These are phyloP conservation scores for Hylaea fasciaria DNA, from an alignment of 2,888 invertebrate genomes.

Conservation along the genomic window DNA sequence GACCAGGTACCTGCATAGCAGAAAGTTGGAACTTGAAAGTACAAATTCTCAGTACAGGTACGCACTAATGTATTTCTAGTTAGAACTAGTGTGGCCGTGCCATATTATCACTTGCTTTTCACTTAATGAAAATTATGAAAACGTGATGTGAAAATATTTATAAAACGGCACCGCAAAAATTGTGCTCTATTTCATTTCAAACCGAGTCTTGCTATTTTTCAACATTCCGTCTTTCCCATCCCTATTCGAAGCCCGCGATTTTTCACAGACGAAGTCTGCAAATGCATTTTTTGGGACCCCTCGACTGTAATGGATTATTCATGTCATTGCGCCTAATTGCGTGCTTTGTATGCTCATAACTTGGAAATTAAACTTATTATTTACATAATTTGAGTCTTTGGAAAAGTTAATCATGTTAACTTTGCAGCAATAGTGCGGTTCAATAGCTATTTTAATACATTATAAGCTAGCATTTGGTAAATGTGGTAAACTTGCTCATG, in stretches of 20 bases:
- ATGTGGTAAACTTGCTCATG: no score
- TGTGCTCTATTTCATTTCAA: no score
- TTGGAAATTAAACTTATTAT: constrained; percentile 32
- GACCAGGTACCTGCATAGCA: no score
- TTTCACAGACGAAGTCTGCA: constrained; percentile 34
- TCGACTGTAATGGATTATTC: constrained; percentile 48
- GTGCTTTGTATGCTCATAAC: constrained; percentile 40
- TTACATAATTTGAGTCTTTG: constrained; percentile 9
- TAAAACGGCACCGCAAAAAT: no score
- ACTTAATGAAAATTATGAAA: not conserved
- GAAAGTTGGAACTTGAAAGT: no score
- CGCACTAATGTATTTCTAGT: no score
- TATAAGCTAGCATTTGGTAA: no score
- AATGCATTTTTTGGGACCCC: constrained; percentile 46
- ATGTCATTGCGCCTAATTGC: constrained; percentile 49
- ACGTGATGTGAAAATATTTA: no score
- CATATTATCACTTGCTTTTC: not conserved
- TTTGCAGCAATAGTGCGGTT: no score
- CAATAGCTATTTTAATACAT: no score
- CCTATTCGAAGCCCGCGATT: constrained; percentile 25
- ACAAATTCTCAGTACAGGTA: no score
- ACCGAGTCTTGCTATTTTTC: constrained; percentile 9
- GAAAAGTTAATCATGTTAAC: not conserved
- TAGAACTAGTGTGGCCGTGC: no score
- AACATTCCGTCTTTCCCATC: constrained; percentile 22